Conservation (phyloP, 2,888 invertebrate species). For the Orthosia gothica region DNA sequence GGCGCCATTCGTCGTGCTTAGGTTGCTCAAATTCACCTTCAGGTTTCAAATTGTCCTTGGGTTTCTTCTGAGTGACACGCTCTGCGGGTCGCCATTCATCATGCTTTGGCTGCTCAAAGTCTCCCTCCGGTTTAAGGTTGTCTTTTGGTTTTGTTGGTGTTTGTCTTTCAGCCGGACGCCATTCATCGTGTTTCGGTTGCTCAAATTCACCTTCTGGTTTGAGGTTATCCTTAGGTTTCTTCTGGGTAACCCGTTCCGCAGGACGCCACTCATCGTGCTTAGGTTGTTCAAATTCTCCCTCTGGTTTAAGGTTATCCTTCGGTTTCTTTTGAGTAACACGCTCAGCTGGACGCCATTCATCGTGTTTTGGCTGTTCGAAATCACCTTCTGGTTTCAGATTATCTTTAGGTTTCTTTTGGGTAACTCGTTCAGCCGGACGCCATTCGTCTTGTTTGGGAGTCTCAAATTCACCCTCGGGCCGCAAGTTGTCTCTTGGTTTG, state of each 20-base stretch:
- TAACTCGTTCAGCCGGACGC: conserved; percentile 82
- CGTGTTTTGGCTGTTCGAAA: conserved; percentile 85
- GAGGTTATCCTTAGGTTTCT: conserved; percentile 85
- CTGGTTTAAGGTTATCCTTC: conserved; percentile 90
- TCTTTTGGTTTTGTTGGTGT: conserved; percentile 48
- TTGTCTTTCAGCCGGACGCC: conserved; percentile 55
- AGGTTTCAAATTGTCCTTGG: conserved; percentile 50
- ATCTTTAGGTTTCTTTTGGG: conserved; percentile 82
- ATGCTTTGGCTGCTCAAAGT: conserved; percentile 52
- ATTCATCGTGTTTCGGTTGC: conserved; percentile 71
- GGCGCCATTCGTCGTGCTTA: conserved; percentile 82
- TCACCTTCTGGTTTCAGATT: conserved; percentile 91
- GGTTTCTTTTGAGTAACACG: conserved; percentile 71
- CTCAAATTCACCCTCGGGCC: conserved; percentile 91
- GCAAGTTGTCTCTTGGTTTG: conserved; percentile 89
- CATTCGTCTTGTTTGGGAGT: conserved; percentile 84
- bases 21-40: conserved; percentile 91
- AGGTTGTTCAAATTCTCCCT: conserved; percentile 90
- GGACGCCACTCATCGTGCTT: conserved; percentile 79
- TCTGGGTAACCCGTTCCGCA: conserved; percentile 54
- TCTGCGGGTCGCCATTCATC: conserved; percentile 62
- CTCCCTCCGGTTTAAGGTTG: conserved; percentile 56
- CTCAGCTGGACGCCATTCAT: conserved; percentile 74
- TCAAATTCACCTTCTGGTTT: conserved; percentile 91
- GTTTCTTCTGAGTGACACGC: conserved; percentile 30